Conservation (phyloP, 2,888 invertebrate species). For the Adineta ricciae region DNA sequence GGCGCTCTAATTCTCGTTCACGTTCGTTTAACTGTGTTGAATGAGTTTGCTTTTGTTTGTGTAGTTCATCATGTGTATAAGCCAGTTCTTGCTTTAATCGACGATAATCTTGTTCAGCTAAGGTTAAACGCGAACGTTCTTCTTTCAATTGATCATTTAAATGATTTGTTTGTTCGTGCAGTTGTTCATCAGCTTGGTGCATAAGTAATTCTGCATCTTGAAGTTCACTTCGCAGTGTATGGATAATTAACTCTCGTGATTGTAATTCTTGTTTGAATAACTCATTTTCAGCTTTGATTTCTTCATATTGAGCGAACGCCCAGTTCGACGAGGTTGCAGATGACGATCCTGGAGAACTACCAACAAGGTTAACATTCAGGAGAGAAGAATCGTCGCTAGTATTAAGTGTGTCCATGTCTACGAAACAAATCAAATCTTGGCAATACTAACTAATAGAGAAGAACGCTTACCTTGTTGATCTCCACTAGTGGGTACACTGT, state of each 20-base stretch:
- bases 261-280: conserved; percentile 57
- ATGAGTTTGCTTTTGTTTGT: conserved; percentile 53
- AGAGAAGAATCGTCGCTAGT: not conserved
- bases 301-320: conserved; percentile 46
- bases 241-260: conserved; percentile 50
- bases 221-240: conserved; percentile 53
- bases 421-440: not conserved
- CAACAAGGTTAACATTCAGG: not conserved
- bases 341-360: conserved; percentile 36
- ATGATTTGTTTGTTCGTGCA: conserved; percentile 49
- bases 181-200: conserved; percentile 51
- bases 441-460: too few relatives aligned
- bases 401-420: not conserved
- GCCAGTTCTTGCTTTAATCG: conserved; percentile 55
- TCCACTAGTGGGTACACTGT: not conserved
- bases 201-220: conserved; percentile 52
- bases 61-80: conserved; percentile 55
- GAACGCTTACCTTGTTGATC: not conserved
- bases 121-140: conserved; percentile 47
- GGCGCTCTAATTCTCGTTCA: conserved; percentile 56
- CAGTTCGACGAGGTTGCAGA: conserved; percentile 37
- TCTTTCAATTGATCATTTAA: conserved; percentile 49
- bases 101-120: conserved; percentile 51
- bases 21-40: conserved; percentile 54
- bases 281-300: conserved; percentile 57